Evolutionary conservation across 2,888 invertebrate genomes (phyloP), one percentile per base, ranked within the genome.

Genomic region (Cosmopolites sordidus): DNA sequence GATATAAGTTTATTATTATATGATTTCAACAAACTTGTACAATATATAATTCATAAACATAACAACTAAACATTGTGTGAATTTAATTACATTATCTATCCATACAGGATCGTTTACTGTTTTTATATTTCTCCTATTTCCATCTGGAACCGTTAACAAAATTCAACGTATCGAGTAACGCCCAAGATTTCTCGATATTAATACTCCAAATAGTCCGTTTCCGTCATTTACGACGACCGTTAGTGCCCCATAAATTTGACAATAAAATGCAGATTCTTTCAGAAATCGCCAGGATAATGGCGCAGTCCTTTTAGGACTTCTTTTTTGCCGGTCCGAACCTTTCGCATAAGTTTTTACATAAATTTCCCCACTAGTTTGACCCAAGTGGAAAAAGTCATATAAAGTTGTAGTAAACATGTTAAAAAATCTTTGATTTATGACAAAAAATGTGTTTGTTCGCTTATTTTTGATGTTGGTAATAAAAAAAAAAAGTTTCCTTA

Each of bases 181-280:
- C 53, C 48, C 8, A 48, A 44, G 39, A 48, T 12, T 40, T 33
- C 41, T 29, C 45, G 41, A 17, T 49, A 54, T 49, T 49, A 49
- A 54, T 54, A 54, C 49, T 38, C 42, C 40, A 37, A 15, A 22
- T 45, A 48, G 54, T 45, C 45, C 48, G 54, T 42, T 49, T 27
- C 45, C 54, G 45, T 54, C 38, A 22, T 22, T 22, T 30, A 42
- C 30, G 40, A 49, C 17, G 29, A 39, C 43, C 54, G 45, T 54
- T 54, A 50, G 50, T 54, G 39, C 46, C 43, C 41, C 43, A 54
- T 54, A 54, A 54, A 54, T 54, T 54, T 42, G 46, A 50, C 54
- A 54, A 54, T 54, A 54, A 54, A 54, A 54, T 54, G 54, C 54
- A 54, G 54, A 50, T 54, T 54, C 50, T 54, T 41, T 42, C 42